These are phyloP conservation scores for Tetanocera ferruginea DNA, from an alignment of 2,888 invertebrate genomes.

Conservation along the genomic window DNA sequence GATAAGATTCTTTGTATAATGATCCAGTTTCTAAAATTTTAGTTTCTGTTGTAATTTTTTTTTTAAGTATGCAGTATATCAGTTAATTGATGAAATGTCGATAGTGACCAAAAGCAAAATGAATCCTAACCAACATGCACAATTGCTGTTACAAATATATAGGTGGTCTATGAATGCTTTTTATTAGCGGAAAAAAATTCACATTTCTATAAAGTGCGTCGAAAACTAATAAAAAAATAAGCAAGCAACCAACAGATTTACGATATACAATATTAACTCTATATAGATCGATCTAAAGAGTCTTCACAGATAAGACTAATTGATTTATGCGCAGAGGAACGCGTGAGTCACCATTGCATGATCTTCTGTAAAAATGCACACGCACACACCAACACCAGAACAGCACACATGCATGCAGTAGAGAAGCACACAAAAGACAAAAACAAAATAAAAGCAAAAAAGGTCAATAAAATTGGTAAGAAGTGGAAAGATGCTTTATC, in stretches of 20 bases:
- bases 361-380: constrained; percentile 10
- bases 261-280: not conserved
- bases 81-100: no score
- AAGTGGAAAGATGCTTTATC: constrained; percentile 66
- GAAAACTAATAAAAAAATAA: not conserved
- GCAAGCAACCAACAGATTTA: not conserved
- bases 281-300: constrained; percentile 21
- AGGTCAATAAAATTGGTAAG: constrained; percentile 15
- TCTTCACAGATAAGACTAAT: constrained; percentile 18
- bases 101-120: no score
- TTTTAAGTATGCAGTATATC: no score
- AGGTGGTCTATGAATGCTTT: not conserved
- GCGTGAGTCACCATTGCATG: constrained; percentile 13
- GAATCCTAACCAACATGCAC: no score
- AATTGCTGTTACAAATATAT: not conserved
- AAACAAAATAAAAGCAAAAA: constrained; percentile 8
- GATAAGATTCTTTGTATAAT: no score
- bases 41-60: no score
- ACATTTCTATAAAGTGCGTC: not conserved
- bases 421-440: constrained; percentile 15
- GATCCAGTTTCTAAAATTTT: no score
- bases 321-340: constrained; percentile 22
- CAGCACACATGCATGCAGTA: not conserved
- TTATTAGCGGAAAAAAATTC: not conserved
- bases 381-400: no score